Evolutionary conservation across 2,888 invertebrate genomes (phyloP).

Genomic region (Ichneumoninae sp.): DNA sequence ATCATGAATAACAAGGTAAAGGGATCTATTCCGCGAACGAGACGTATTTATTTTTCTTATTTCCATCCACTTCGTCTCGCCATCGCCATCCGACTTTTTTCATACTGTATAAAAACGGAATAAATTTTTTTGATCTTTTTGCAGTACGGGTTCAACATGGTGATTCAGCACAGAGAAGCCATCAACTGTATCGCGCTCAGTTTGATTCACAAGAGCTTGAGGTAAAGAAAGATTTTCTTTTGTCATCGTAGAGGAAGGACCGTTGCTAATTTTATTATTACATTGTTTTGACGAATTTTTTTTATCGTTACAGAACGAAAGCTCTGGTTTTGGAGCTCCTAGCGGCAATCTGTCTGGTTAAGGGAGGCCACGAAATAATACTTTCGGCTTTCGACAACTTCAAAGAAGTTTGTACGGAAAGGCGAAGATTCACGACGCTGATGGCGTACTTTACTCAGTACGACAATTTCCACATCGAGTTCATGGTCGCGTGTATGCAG

Average conservation of each 20-base stretch:
- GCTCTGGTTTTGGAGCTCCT: slow-evolving; percentile 98
- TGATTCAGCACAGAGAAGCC: slow-evolving; percentile 98
- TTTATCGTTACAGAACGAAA: slow-evolving; percentile 90
- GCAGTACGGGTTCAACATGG: slow-evolving; percentile 99
- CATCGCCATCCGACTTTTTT: slow-evolving; percentile 6
- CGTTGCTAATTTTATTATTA: not conserved
- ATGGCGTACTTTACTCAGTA: slow-evolving; percentile 99
- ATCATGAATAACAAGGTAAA: slow-evolving; percentile 99
- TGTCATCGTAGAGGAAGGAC: not conserved
- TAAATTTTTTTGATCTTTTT: slow-evolving; percentile 76
- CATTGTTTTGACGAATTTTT: not conserved
- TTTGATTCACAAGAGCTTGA: slow-evolving; percentile 97
- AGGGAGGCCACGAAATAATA: slow-evolving; percentile 99
- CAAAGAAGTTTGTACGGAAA: slow-evolving; percentile 95
- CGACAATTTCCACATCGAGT: slow-evolving; percentile 98
- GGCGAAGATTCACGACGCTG: slow-evolving; percentile 96
- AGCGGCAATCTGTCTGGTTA: slow-evolving; percentile 99
- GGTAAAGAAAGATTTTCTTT: slow-evolving; percentile 83
- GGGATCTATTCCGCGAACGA: slow-evolving; percentile 47
- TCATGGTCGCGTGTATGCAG: slow-evolving; percentile 99
- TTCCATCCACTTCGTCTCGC: not conserved
- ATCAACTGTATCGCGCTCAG: slow-evolving; percentile 99
- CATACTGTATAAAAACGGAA: slow-evolving; percentile 26
- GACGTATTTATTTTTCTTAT: slow-evolving; percentile 20
- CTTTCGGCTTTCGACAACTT: slow-evolving; percentile 99